Conservation (phyloP, 2,888 invertebrate species). For the Melolontha melolontha region DNA sequence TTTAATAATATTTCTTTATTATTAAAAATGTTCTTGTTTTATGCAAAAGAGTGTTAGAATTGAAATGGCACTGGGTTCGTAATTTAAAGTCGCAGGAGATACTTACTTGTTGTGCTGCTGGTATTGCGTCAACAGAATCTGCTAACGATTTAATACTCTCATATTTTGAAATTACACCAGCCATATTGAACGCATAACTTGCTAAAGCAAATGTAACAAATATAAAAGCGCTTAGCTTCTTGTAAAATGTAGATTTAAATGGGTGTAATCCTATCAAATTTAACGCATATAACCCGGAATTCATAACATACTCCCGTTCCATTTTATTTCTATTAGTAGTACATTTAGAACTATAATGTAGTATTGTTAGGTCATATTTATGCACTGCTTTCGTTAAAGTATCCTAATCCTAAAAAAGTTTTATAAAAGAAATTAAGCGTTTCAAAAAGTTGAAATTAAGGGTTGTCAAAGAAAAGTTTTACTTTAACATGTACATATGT, state of each 20-base stretch:
- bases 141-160: conserved; percentile 31
- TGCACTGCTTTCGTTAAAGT: too few species aligned
- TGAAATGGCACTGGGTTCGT: too few species aligned
- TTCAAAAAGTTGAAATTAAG: background rate
- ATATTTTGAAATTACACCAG: conserved; percentile 30
- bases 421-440: background rate
- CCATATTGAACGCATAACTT: conserved; percentile 14
- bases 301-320: conserved; percentile 27
- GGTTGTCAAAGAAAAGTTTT: too few species aligned
- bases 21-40: too few species aligned
- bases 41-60: too few species aligned
- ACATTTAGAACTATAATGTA: too few species aligned
- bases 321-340: background rate
- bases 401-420: background rate
- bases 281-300: conserved; percentile 12
- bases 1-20: too few species aligned
- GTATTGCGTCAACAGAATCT: conserved; percentile 31
- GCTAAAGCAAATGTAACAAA: conserved; percentile 1
- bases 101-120: conserved; percentile 30
- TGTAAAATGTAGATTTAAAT: conserved; percentile 8
- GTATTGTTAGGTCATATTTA: too few species aligned
- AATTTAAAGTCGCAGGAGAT: too few species aligned
- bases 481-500: too few species aligned
- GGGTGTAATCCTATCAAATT: conserved; percentile 33
- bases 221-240: conserved; percentile 12